phyloP scores from a whole-genome alignment of 2,113 vertebrate genomes.

The Castor canadensis region DNA sequence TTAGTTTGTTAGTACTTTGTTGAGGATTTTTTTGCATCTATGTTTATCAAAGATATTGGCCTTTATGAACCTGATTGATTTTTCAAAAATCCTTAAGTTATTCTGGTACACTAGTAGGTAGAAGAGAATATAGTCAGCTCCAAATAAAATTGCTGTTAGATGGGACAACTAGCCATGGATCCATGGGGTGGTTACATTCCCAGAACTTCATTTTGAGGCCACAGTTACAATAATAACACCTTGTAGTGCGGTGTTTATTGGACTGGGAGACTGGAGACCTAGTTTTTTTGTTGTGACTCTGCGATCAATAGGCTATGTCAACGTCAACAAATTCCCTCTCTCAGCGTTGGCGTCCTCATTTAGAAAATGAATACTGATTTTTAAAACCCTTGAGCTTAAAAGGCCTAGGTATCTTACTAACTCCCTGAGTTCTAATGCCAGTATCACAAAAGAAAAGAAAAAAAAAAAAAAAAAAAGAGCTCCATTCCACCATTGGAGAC shows the following conservation, averaged over 20 bases:
- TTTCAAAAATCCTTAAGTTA: neutral
- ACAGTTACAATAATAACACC: neutral
- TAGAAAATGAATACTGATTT: neutral
- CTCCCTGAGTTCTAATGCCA: no score
- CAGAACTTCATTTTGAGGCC: neutral
- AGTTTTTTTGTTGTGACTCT: neutral
- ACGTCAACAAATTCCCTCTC: neutral
- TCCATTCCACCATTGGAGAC: neutral
- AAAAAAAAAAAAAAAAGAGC: no score
- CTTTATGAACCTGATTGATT: neutral
- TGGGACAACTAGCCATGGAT: neutral
- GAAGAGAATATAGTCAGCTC: neutral
- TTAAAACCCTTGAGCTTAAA: neutral
- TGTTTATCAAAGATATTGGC: no score
- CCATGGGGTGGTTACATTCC: neutral
- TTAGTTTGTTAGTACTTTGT: no score
- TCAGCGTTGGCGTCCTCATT: neutral
- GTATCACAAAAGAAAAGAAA: no score
- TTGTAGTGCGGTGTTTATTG: neutral
- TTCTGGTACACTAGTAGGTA: neutral
- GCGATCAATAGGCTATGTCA: neutral
- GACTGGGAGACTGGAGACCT: neutral
- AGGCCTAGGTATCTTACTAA: neutral
- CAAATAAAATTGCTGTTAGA: constrained; percentile 12
- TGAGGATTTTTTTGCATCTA: no score